phyloP scores from a whole-genome alignment of 2,113 vertebrate species.

The Leptocoma aspasia region DNA sequence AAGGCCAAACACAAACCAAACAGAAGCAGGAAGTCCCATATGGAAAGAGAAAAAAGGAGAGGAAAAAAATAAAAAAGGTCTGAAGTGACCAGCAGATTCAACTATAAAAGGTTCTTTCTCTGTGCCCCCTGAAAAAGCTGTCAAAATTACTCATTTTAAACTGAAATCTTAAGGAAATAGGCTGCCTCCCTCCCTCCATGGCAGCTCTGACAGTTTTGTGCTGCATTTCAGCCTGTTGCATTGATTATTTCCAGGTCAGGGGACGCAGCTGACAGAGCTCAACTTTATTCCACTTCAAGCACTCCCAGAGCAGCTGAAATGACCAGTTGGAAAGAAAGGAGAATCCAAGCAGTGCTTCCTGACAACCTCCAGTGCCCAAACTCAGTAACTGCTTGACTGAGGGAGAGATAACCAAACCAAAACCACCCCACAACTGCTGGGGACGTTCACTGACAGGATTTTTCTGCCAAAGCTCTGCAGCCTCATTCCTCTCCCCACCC shows the following conservation, averaged over 20 bases:
- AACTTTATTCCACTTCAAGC: slow-evolving; percentile 33
- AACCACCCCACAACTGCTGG: not conserved
- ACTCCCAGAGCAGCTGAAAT: not conserved
- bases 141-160: not conserved
- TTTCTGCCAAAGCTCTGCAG: not conserved
- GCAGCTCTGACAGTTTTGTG: not conserved
- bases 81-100: not conserved
- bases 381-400: not conserved
- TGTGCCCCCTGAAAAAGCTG: not conserved
- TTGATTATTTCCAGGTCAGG: slow-evolving; percentile 52
- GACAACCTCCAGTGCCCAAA: not conserved
- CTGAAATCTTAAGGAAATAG: not conserved
- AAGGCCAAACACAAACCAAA: slow-evolving; percentile 44
- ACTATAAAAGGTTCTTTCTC: not conserved
- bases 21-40: slow-evolving; percentile 11
- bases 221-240: slow-evolving; percentile 36
- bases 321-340: not conserved
- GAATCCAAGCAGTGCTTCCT: not conserved
- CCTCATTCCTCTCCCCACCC: not conserved
- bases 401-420: not conserved
- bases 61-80: too few species aligned
- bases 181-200: not conserved
- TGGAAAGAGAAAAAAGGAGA: not conserved
- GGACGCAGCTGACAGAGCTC: slow-evolving; percentile 26
- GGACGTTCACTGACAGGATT: not conserved